These are phyloP conservation scores for Turdus rufiventris DNA, from an alignment of 2,113 vertebrate species.

Conservation along the genomic window DNA sequence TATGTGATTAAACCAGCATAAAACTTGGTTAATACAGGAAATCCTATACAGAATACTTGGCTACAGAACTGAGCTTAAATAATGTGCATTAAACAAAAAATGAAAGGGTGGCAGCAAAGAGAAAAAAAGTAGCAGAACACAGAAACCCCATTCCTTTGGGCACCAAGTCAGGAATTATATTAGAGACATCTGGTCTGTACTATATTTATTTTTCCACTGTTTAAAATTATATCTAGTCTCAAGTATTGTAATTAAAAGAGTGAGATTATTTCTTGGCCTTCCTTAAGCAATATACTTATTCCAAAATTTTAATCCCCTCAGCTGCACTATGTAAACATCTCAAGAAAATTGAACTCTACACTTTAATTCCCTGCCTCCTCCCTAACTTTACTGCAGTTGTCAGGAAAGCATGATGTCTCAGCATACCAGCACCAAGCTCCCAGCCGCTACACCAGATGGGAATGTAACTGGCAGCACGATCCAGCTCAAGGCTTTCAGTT, in stretches of 20 bases:
- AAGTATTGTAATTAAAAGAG: background rate
- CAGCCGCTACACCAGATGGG: background rate
- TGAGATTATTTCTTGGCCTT: background rate
- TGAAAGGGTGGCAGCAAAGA: background rate
- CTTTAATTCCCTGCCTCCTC: background rate
- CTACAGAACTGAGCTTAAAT: background rate
- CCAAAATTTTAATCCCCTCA: background rate
- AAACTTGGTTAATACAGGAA: background rate
- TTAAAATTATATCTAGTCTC: background rate
- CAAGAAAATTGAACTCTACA: background rate
- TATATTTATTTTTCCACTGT: background rate
- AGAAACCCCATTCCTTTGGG: background rate
- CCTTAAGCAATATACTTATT: background rate
- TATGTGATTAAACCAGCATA: background rate
- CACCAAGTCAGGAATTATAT: background rate
- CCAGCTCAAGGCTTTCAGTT: background rate
- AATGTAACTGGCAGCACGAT: background rate
- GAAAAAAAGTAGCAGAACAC: background rate
- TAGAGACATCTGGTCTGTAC: background rate
- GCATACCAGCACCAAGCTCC: background rate
- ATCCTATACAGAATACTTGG: background rate
- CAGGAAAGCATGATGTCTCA: fast-evolving
- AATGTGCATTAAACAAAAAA: background rate
- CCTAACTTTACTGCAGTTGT: background rate
- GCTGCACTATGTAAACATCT: background rate